These are phyloP conservation scores for Paguma larvata DNA, from an alignment of 2,797 vertebrate genomes.

Conservation along the genomic window DNA sequence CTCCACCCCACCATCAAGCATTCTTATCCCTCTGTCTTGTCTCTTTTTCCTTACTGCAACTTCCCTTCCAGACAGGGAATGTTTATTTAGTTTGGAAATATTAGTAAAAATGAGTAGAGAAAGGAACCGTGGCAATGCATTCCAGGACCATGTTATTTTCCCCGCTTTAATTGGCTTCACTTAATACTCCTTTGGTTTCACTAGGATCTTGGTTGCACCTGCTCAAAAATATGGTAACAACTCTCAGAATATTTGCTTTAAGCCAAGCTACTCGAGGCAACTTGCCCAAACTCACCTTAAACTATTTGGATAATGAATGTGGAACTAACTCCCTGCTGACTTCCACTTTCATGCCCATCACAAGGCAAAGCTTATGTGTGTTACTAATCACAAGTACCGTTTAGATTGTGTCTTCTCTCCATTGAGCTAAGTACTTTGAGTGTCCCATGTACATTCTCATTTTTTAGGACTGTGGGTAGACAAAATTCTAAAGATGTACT, in stretches of 20 bases:
- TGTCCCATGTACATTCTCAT: slow-evolving; percentile 11
- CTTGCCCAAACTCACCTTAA: slow-evolving; percentile 30
- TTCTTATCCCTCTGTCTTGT: background rate
- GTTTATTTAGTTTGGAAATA: slow-evolving; percentile 24
- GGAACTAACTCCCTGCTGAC: background rate
- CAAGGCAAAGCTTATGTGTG: background rate
- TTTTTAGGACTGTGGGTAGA: background rate
- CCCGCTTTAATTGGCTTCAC: slow-evolving; percentile 13
- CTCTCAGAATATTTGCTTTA: slow-evolving; percentile 32
- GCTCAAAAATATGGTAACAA: slow-evolving; percentile 40
- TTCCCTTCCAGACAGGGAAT: background rate
- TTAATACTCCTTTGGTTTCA: slow-evolving; percentile 46
- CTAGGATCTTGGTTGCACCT: background rate
- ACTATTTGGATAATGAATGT: background rate
- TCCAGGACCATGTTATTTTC: background rate
- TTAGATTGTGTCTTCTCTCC: slow-evolving; percentile 35
- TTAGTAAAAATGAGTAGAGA: background rate
- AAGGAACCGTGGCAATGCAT: background rate
- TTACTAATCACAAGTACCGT: slow-evolving; percentile 27
- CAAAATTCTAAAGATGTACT: background rate
- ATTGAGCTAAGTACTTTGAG: background rate
- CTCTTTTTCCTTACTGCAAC: background rate
- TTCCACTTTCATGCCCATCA: background rate
- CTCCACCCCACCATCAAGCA: background rate
- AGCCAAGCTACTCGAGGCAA: background rate